phyloP scores from a whole-genome alignment of 2,113 vertebrate genomes.

The Actenoides lindsayi region DNA sequence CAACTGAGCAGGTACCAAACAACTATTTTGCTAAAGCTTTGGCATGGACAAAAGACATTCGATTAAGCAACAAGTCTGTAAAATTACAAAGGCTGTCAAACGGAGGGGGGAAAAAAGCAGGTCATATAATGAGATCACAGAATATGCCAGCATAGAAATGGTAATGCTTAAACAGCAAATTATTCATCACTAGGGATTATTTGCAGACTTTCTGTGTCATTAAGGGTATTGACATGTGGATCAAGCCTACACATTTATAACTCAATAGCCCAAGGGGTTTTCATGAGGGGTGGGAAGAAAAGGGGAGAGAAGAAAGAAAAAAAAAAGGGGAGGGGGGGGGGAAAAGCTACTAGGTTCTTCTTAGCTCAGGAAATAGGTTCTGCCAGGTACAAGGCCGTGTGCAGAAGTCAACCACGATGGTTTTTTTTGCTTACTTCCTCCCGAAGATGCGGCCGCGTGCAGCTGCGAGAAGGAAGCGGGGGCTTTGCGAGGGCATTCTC shows the following conservation, averaged over 20 bases:
- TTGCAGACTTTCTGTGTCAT: not conserved
- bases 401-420: not conserved
- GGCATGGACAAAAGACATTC: not conserved
- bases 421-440: constrained; percentile 50
- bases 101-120: not conserved
- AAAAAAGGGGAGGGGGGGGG: no score
- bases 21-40: not conserved
- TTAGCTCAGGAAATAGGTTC: not conserved
- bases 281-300: not conserved
- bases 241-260: not conserved
- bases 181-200: not conserved
- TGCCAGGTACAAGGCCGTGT: not conserved
- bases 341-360: not conserved
- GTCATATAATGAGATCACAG: not conserved
- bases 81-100: not conserved
- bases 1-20: not conserved
- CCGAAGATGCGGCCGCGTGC: not conserved
- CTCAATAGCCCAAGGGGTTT: not conserved
- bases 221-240: not conserved
- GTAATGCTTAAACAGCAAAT: not conserved
- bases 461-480: constrained; percentile 1
- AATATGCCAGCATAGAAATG: not conserved
- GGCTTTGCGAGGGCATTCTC: not conserved
- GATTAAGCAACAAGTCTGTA: not conserved
- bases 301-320: not conserved